Percentiles rank a stretch among this genome's conserved stretches.
phyloP scores from a whole-genome alignment of 2,888 invertebrate species.

The Psylliodes chrysocephalus region DNA sequence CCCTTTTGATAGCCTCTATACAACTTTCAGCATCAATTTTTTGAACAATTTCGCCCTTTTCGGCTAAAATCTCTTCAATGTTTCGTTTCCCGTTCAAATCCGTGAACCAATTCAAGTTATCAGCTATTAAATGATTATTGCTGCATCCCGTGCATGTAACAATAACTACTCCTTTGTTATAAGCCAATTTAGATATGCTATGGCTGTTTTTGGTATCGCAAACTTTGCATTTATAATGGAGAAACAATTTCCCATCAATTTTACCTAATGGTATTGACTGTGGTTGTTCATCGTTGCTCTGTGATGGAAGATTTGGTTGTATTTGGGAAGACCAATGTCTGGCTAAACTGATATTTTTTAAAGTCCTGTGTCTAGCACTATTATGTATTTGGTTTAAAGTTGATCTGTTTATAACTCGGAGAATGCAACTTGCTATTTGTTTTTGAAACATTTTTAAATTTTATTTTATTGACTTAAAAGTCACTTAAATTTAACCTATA shows the following conservation, averaged over 20 bases:
- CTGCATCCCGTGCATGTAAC: conserved; percentile 88
- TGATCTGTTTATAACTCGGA: conserved; percentile 1
- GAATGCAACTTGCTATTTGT: background rate
- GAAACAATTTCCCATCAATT: conserved; percentile 71
- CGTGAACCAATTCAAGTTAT: conserved; percentile 94
- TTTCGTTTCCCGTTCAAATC: conserved; percentile 82
- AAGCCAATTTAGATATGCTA: conserved; percentile 85
- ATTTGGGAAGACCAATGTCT: background rate
- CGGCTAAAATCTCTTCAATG: conserved; percentile 89
- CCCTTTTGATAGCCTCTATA: conserved; percentile 39
- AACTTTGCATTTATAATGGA: conserved; percentile 90
- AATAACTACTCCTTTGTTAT: conserved; percentile 90
- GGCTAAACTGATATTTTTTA: background rate
- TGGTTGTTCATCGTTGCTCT: background rate
- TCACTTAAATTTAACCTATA: too few relatives aligned
- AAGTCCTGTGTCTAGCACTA: background rate
- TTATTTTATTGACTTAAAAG: background rate
- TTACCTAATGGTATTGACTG: conserved; percentile 52
- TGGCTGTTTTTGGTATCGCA: conserved; percentile 82
- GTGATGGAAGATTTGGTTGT: background rate
- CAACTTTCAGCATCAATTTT: conserved; percentile 60
- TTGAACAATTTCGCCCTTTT: conserved; percentile 85
- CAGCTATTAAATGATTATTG: conserved; percentile 94
- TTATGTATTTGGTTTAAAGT: background rate
- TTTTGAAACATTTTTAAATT: conserved; percentile 9